Evolutionary conservation across 2,888 invertebrate species (phyloP).

Genomic region (Drosophila anomalata): DNA sequence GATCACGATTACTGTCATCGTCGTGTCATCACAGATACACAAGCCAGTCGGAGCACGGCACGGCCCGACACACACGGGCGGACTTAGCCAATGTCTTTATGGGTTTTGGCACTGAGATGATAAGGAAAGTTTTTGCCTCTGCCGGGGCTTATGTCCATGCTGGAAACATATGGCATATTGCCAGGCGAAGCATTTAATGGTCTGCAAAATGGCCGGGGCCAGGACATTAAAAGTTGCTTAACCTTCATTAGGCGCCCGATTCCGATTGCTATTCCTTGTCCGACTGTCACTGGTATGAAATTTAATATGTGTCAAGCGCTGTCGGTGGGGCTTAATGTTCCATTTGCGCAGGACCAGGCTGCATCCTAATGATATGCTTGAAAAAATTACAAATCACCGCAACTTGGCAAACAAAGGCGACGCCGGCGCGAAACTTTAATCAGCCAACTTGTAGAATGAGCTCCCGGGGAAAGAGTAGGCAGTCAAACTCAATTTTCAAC

Average conservation of each 20-base stretch:
- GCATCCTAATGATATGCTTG: slow-evolving; percentile 75
- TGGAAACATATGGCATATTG: slow-evolving; percentile 77
- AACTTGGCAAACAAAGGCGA: slow-evolving; percentile 62
- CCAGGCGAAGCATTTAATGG: slow-evolving; percentile 79
- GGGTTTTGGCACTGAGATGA: slow-evolving; percentile 68
- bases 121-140: slow-evolving; percentile 72
- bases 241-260: slow-evolving; percentile 72
- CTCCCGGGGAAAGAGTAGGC: slow-evolving; percentile 5
- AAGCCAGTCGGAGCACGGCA: slow-evolving; percentile 9
- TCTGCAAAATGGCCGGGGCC: slow-evolving; percentile 70
- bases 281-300: slow-evolving; percentile 66
- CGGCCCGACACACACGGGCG: not conserved
- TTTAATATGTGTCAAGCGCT: slow-evolving; percentile 72
- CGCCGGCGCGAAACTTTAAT: slow-evolving; percentile 53
- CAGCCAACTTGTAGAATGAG: slow-evolving; percentile 26
- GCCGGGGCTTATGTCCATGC: slow-evolving; percentile 58
- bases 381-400: slow-evolving; percentile 71
- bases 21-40: slow-evolving; percentile 46
- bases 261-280: slow-evolving; percentile 43
- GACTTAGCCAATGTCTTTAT: slow-evolving; percentile 59
- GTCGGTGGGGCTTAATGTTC: slow-evolving; percentile 68
- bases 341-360: slow-evolving; percentile 67
- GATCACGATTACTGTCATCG: slow-evolving; percentile 65
- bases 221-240: slow-evolving; percentile 79
- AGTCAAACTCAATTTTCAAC: slow-evolving; percentile 60